Conservation (phyloP, 2,888 invertebrate genomes). For the Drosophila atroscutellata region DNA sequence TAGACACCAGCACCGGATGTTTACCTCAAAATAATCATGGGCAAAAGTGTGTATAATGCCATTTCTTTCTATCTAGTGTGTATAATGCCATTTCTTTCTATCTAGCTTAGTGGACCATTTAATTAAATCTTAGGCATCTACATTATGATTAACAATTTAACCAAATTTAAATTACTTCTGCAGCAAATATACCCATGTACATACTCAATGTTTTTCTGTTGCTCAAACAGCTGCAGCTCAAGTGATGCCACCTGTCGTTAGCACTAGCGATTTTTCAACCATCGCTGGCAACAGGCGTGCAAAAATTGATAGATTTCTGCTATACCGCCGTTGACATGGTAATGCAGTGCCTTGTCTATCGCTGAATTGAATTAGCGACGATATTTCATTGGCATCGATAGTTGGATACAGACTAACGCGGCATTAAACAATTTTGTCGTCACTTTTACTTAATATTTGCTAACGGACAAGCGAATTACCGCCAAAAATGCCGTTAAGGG, state of each 20-base stretch:
- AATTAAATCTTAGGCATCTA: background rate
- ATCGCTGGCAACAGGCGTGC: background rate
- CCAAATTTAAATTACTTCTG: background rate
- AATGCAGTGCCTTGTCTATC: too few relatives aligned
- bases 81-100: conserved; percentile 84
- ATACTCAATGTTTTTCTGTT: background rate
- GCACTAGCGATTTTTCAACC: background rate
- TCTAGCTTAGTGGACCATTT: background rate
- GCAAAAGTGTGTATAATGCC: conserved; percentile 90
- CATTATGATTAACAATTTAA: background rate
- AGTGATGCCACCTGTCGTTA: background rate
- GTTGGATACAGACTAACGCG: background rate
- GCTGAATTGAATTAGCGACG: background rate
- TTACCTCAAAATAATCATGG: conserved; percentile 87
- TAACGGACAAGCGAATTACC: background rate
- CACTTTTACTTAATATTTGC: conserved; percentile 43
- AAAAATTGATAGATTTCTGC: background rate
- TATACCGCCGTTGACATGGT: background rate
- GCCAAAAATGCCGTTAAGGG: conserved; percentile 71
- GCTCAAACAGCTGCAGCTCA: background rate
- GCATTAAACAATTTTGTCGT: background rate
- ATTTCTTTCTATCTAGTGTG: conserved; percentile 49
- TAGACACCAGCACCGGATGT: conserved; percentile 33
- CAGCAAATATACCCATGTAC: background rate
- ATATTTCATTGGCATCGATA: conserved; percentile 20